Conservation (phyloP, 2,113 vertebrate species). For the Aspiorhynchus laticeps region DNA sequence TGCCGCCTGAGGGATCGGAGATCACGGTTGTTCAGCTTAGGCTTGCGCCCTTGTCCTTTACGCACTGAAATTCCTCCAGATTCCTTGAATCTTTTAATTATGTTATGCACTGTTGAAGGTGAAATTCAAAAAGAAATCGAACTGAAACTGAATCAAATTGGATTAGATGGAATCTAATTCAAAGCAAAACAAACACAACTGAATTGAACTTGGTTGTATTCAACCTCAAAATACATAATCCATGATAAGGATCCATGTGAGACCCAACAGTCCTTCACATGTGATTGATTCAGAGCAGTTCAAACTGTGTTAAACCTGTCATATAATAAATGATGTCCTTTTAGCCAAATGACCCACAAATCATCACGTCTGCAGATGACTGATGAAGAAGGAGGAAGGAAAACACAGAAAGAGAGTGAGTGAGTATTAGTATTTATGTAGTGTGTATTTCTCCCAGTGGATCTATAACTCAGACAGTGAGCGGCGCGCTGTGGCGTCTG, state of each 20-base stretch:
- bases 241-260: background rate
- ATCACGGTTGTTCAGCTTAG: too few species aligned
- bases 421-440: conserved; percentile 52
- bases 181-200: background rate
- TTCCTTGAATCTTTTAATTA: too few species aligned
- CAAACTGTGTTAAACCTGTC: background rate
- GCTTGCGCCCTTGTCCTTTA: too few species aligned
- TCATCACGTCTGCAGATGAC: background rate
- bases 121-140: background rate
- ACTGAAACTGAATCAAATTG: background rate
- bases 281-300: background rate
- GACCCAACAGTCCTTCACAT: background rate
- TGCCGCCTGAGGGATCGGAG: too few species aligned
- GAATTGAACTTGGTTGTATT: background rate
- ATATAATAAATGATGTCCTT: background rate
- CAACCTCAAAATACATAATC: background rate
- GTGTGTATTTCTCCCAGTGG: conserved; percentile 55
- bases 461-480: conserved; percentile 57
- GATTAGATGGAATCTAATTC: background rate
- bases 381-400: background rate
- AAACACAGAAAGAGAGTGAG: background rate
- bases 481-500: background rate
- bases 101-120: too few species aligned
- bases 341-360: background rate
- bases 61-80: too few species aligned